Conservation (phyloP, 1,140 invertebrate genomes). For the Araneus ventricosus region DNA sequence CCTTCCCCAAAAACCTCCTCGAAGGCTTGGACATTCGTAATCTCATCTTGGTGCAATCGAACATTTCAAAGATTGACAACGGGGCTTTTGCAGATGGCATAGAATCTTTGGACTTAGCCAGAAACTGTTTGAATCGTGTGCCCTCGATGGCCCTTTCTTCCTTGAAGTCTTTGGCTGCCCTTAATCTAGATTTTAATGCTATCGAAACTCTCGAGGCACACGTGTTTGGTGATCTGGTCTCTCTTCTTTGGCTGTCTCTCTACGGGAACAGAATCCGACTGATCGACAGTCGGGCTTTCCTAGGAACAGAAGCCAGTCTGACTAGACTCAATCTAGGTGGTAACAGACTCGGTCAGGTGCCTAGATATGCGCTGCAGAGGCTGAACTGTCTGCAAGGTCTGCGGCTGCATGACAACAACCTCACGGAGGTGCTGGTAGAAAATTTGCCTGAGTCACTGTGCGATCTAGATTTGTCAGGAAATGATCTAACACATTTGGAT, state of each 20-base stretch:
- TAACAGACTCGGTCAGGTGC: conserved; percentile 76
- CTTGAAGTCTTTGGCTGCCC: conserved; percentile 73
- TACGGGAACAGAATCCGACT: conserved; percentile 77
- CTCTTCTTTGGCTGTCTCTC: conserved; percentile 76
- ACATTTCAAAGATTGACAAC: conserved; percentile 72
- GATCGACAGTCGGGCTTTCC: conserved; percentile 76
- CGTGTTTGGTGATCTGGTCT: conserved; percentile 76
- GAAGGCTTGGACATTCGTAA: conserved; percentile 91
- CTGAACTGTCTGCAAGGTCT: conserved; percentile 76
- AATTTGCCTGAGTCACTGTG: conserved; percentile 62
- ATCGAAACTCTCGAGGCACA: conserved; percentile 76
- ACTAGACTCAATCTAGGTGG: conserved; percentile 77
- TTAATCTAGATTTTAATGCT: conserved; percentile 77
- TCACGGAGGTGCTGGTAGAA: conserved; percentile 64
- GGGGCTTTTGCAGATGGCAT: conserved; percentile 26
- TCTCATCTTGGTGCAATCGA: conserved; percentile 90
- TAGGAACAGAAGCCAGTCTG: conserved; percentile 76
- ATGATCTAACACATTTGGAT: conserved; percentile 73
- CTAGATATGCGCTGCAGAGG: conserved; percentile 75
- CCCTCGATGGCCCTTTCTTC: conserved; percentile 74
- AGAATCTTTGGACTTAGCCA: conserved; percentile 77
- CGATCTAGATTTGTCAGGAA: conserved; percentile 76
- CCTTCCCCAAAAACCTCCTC: conserved; percentile 91
- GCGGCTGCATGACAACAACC: conserved; percentile 76
- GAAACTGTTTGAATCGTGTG: conserved; percentile 76